A percentile compares a stretch with the other conserved stretches of the same genome.
Evolutionary conservation across 2,113 vertebrate genomes (phyloP).

Genomic region (Atrichornis clamosus): DNA sequence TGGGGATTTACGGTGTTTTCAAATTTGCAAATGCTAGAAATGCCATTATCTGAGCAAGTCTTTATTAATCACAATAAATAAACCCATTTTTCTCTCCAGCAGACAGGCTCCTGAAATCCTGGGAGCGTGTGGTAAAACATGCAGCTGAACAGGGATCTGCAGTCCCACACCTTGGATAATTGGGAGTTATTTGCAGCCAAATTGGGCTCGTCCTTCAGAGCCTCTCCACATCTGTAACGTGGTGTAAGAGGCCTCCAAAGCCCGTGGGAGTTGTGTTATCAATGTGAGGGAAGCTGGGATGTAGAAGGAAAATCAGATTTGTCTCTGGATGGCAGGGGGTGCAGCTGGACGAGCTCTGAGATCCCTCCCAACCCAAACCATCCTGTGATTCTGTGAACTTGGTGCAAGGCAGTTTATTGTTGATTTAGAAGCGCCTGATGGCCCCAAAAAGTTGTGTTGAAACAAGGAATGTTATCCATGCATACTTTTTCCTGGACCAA

Average conservation of each 20-base stretch:
- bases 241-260: neutral
- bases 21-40: constrained; percentile 46
- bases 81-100: neutral
- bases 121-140: neutral
- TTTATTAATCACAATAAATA: constrained; percentile 55
- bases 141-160: neutral
- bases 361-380: neutral
- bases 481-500: neutral
- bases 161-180: neutral
- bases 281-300: neutral
- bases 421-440: neutral
- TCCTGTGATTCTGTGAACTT: fast-evolving
- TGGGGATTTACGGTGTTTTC: constrained; percentile 41
- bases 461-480: no score
- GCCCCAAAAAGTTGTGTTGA: fast-evolving
- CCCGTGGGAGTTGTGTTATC: neutral
- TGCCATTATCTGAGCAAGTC: neutral
- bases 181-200: neutral
- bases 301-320: neutral
- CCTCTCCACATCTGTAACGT: fast-evolving
- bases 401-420: neutral
- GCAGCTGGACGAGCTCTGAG: neutral
- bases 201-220: neutral
- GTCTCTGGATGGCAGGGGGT: neutral
- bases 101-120: neutral